A percentile compares a stretch with the other conserved stretches of the same genome.
Conservation (phyloP, 2,797 vertebrate species). For the Acomys russatus region DNA sequence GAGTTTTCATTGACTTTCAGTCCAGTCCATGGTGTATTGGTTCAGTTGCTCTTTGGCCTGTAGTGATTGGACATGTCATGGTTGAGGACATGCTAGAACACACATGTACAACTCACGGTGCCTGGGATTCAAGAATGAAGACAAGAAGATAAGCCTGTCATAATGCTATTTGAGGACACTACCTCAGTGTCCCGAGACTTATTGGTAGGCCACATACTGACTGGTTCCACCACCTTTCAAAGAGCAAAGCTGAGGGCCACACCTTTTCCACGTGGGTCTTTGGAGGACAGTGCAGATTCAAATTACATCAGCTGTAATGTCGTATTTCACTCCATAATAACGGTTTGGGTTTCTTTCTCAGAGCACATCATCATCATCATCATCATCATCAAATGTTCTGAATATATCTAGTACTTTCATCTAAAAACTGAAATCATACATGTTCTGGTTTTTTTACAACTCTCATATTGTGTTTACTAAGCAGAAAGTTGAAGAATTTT, state of each 20-base stretch:
- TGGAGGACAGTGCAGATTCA: neutral
- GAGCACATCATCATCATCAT: too few species aligned
- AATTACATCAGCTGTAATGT: fast-evolving
- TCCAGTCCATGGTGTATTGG: neutral
- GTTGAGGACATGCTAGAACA: neutral
- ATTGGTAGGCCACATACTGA: too few species aligned
- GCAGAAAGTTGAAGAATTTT: conserved; percentile 28
- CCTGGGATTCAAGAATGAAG: neutral
- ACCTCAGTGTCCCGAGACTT: neutral
- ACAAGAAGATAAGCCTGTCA: too few species aligned
- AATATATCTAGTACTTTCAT: neutral
- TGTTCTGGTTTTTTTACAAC: neutral
- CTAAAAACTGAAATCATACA: neutral
- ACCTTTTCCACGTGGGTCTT: neutral
- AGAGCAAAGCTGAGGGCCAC: neutral
- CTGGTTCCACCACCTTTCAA: neutral
- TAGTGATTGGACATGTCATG: neutral
- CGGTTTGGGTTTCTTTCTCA: neutral
- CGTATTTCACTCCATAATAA: neutral
- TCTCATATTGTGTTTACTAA: neutral
- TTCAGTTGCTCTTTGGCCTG: neutral
- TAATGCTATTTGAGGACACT: neutral
- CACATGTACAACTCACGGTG: neutral
- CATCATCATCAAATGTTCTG: neutral
- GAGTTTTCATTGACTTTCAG: neutral